phyloP scores from a whole-genome alignment of 2,113 vertebrate genomes.

The Sebastes fasciatus region DNA sequence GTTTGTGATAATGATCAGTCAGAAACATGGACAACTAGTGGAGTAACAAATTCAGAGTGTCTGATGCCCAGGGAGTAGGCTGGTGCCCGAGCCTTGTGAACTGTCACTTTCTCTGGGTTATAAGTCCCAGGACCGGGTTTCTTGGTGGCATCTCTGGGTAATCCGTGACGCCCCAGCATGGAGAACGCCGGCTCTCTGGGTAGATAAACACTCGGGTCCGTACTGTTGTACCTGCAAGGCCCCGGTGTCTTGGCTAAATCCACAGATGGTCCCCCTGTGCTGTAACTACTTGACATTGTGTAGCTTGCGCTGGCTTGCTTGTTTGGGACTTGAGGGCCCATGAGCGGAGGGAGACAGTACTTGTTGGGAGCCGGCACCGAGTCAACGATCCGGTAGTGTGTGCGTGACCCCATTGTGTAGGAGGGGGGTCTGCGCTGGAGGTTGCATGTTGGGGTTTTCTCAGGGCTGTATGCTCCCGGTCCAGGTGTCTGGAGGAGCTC shows the following conservation, averaged over 20 bases:
- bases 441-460: constrained; percentile 79
- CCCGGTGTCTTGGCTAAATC: constrained; percentile 86
- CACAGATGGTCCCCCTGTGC: constrained; percentile 74
- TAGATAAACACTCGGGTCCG: constrained; percentile 84
- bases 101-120: constrained; percentile 85
- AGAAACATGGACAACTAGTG: constrained; percentile 70
- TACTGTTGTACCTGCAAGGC: constrained; percentile 86
- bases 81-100: constrained; percentile 82
- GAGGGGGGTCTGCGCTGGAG: constrained; percentile 83
- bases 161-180: constrained; percentile 83
- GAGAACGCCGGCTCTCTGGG: constrained; percentile 85
- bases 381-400: constrained; percentile 77
- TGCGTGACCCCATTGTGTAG: constrained; percentile 87
- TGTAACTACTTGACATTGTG: constrained; percentile 78
- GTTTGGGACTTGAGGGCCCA: constrained; percentile 83
- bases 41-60: constrained; percentile 85
- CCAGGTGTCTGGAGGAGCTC: constrained; percentile 83
- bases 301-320: constrained; percentile 87
- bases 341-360: constrained; percentile 87
- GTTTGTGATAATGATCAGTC: constrained; percentile 63
- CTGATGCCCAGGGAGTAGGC: constrained; percentile 87
- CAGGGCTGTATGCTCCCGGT: constrained; percentile 88
- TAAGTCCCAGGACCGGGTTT: constrained; percentile 88
- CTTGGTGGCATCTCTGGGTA: constrained; percentile 55
- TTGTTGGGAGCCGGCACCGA: constrained; percentile 86